Base-by-base conservation (phyloP, 2,113 vertebrate genomes). In the Microtus ochrogaster region DNA sequence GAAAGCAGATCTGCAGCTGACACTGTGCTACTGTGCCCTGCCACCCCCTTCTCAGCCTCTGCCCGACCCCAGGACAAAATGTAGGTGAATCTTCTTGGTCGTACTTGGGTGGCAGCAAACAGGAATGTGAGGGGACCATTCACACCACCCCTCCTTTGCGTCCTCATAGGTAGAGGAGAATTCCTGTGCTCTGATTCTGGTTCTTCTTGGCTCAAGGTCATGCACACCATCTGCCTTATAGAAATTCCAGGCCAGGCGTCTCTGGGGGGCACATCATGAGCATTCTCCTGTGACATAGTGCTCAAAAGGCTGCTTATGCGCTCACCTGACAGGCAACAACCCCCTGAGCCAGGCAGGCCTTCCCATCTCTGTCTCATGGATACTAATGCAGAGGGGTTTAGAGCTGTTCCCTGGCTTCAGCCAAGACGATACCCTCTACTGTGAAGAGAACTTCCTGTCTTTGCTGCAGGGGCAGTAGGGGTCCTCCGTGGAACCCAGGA, bases 1-100 rank as follows among this genome's bases (percentile, higher is more conserved):
- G 52, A n/a, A 36, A n/a, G 52, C 68, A 36, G 19, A 65, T 14
- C 49, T 16, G 36, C 41, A 14, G 41, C 39, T 22, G 49, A 17
- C 7, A 39, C 72, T 5, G 2, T 39, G n/a, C 13, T 7, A 3
- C n/a, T 58, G 52, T 36, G n/a, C 7, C 0, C 0, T 22, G 4
- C 83, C 2, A 3, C 11, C n/a, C 41, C 5, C 0, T 17, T 24
- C 70, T 68, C 70, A 10, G 26, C 19, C 14, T 61, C 28, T 9
- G 10, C 58, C 36, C 0, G 4, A 49, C 36, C 6, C 65, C 17
- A 2, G n/a, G 49, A 17, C 11, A 16, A 55, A 41, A 70, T 30
- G 44, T 14, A 36, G 52, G 17, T 9, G 2, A 22, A 33, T 19
- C 49, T 83, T 58, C 41, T 41, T 61, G 44, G 41, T 13, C 1